phyloP scores from a whole-genome alignment of 2,797 vertebrate species.

The Arctocebus calabarensis region DNA sequence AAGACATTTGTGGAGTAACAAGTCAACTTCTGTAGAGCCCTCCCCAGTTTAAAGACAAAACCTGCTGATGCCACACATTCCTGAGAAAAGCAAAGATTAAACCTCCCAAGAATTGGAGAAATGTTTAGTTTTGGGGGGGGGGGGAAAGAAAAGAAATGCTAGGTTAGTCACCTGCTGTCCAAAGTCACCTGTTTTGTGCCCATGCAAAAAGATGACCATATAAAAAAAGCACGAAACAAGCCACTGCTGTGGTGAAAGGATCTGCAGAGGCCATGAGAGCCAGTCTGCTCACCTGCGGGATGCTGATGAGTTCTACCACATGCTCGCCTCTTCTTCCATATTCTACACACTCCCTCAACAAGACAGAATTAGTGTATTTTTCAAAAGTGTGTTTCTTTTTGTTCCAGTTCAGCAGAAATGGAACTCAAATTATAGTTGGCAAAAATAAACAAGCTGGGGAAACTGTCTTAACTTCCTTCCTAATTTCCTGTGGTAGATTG shows the following conservation, averaged over 20 bases:
- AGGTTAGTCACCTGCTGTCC: slow-evolving; percentile 24
- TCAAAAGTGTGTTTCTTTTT: neutral
- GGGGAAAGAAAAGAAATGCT: neutral
- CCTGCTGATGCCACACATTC: neutral
- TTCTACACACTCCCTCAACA: neutral
- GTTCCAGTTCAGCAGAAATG: slow-evolving; percentile 27
- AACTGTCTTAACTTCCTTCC: neutral
- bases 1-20: slow-evolving; percentile 60
- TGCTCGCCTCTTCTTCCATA: neutral
- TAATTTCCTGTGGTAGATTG: neutral
- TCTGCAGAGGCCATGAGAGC: neutral
- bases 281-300: neutral
- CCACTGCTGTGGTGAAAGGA: neutral
- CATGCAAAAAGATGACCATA: neutral
- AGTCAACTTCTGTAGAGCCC: slow-evolving; percentile 35
- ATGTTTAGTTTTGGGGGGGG: neutral
- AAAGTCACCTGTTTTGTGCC: neutral
- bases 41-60: slow-evolving; percentile 58
- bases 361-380: neutral
- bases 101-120: slow-evolving; percentile 42
- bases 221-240: neutral
- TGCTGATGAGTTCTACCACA: neutral
- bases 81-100: slow-evolving; percentile 18
- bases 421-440: slow-evolving; percentile 35
- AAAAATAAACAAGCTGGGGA: slow-evolving; percentile 25